Percentiles rank a stretch among this genome's conserved stretches.
Conservation (phyloP, 2,888 invertebrate species). For the Cryptus armator region DNA sequence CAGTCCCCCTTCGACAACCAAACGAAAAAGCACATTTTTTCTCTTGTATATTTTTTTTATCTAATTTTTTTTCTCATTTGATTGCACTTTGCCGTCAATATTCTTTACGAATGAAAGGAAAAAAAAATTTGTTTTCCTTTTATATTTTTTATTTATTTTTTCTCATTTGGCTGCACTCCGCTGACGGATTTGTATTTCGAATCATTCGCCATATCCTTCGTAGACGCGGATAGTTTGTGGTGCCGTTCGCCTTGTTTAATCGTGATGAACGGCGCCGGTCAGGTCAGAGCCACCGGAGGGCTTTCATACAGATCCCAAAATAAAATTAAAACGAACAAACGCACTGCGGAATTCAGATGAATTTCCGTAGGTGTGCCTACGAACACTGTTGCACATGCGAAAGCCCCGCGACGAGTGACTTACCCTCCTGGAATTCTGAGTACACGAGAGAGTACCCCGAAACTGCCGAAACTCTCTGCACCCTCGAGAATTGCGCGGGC, state of each 20-base stretch:
- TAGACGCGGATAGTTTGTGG: constrained; percentile 21
- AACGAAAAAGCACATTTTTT: too few relatives aligned
- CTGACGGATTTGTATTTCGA: constrained; percentile 27
- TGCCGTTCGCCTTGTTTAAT: constrained; percentile 61
- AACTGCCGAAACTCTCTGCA: constrained; percentile 17
- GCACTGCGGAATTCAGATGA: constrained; percentile 64
- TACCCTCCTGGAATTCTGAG: neutral
- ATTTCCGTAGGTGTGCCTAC: constrained; percentile 51
- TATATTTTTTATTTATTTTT: neutral
- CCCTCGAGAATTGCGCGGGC: constrained; percentile 13
- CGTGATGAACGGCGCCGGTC: constrained; percentile 65
- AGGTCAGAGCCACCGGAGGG: constrained; percentile 19
- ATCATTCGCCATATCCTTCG: constrained; percentile 6
- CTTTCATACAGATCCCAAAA: constrained; percentile 38
- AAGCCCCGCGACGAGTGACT: neutral
- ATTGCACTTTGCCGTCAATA: too few relatives aligned
- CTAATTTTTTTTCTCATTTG: too few relatives aligned
- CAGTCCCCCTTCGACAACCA: too few relatives aligned
- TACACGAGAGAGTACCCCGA: constrained; percentile 1
- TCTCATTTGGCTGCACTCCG: neutral
- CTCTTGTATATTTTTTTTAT: too few relatives aligned
- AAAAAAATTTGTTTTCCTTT: neutral
- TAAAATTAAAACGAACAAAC: constrained; percentile 70
- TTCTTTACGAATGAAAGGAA: too few relatives aligned
- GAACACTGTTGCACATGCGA: constrained; percentile 29